phyloP scores from a whole-genome alignment of 2,888 invertebrate genomes.

The Volucella inanis region DNA sequence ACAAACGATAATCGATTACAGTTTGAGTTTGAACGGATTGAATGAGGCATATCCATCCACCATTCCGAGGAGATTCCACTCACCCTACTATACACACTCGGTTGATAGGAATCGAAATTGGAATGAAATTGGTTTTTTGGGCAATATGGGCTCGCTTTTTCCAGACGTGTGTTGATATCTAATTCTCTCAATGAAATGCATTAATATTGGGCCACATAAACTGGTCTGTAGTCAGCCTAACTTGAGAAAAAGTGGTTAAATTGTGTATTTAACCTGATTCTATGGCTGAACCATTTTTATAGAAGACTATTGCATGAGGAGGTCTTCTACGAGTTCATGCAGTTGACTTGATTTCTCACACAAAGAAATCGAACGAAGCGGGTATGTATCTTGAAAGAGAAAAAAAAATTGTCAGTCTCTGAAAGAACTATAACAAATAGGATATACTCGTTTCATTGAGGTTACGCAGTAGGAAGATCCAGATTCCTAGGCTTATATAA shows the following conservation, averaged over 20 bases:
- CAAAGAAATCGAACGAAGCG: not conserved
- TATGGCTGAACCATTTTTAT: not conserved
- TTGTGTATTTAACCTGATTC: not conserved
- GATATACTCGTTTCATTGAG: too few relatives aligned
- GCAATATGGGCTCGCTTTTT: conserved; percentile 36
- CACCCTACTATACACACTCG: conserved; percentile 17
- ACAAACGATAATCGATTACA: conserved; percentile 65
- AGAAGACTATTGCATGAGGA: conserved; percentile 22
- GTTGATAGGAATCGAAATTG: conserved; percentile 55
- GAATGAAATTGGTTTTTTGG: conserved; percentile 67
- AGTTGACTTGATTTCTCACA: not conserved
- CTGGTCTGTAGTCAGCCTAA: not conserved
- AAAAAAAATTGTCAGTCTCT: too few relatives aligned
- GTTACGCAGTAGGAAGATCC: too few relatives aligned
- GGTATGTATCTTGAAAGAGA: too few relatives aligned
- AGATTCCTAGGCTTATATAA: too few relatives aligned
- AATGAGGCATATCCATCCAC: conserved; percentile 19
- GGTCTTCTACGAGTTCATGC: conserved; percentile 1
- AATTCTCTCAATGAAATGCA: conserved; percentile 40
- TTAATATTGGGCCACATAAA: conserved; percentile 7
- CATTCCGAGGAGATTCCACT: too few relatives aligned
- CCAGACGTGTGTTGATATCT: not conserved
- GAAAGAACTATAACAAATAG: too few relatives aligned
- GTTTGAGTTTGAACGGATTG: conserved; percentile 60
- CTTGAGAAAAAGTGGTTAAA: not conserved